phyloP scores from a whole-genome alignment of 2,888 invertebrate species.

The Syrphus vitripennis region DNA sequence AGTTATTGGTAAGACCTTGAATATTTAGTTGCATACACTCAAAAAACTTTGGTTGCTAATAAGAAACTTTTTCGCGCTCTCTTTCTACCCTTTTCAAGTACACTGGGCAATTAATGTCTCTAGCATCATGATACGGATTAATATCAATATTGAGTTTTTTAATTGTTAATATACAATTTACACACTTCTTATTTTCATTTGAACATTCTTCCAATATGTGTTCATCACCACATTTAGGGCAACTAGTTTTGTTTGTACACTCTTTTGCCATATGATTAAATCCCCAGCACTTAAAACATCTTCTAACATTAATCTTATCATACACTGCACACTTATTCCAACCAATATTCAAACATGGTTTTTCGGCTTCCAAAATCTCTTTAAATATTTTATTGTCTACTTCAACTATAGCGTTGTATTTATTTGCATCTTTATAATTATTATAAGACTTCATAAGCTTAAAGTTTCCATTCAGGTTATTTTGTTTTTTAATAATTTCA shows the following conservation, averaged over 20 bases:
- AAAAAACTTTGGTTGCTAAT: neutral
- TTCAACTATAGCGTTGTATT: conserved; percentile 31
- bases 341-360: conserved; percentile 1
- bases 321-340: neutral
- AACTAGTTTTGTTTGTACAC: neutral
- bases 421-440: conserved; percentile 13
- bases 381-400: conserved; percentile 3
- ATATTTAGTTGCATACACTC: neutral
- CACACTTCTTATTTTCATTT: neutral
- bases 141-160: conserved; percentile 2
- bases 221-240: neutral
- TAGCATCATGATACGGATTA: neutral
- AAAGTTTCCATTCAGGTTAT: neutral
- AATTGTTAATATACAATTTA: neutral
- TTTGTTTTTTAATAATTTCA: conserved; percentile 5
- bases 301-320: neutral
- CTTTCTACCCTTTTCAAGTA: neutral
- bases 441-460: neutral
- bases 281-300: conserved; percentile 8
- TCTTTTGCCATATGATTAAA: neutral
- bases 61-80: no score
- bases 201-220: neutral
- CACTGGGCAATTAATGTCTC: conserved; percentile 2
- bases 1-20: neutral
- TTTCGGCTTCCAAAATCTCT: conserved; percentile 14